These are phyloP conservation scores for Drosophila biarmipes DNA, from an alignment of 1,140 invertebrate species.

Conservation along the genomic window DNA sequence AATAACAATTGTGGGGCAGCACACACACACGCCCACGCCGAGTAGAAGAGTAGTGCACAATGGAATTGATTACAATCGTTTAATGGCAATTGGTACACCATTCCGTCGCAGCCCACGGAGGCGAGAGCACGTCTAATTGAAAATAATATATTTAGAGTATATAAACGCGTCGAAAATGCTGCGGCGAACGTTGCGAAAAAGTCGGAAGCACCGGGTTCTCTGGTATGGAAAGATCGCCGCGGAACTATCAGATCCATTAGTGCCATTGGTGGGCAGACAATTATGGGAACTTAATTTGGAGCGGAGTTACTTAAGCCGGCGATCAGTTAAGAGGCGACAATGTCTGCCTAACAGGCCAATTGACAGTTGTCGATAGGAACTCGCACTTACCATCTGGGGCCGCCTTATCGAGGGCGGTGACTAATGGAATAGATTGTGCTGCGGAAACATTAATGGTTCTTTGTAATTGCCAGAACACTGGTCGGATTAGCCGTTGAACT, in stretches of 20 bases:
- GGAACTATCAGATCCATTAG: background rate
- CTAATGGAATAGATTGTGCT: constrained; percentile 1
- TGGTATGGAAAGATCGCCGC: constrained; percentile 22
- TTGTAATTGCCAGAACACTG: constrained; percentile 5
- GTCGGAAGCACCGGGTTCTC: constrained; percentile 21
- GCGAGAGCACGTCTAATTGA: constrained; percentile 51
- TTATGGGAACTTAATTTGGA: constrained; percentile 32
- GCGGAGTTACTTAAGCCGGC: constrained; percentile 3
- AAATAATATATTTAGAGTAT: constrained; percentile 27
- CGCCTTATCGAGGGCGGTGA: constrained; percentile 12
- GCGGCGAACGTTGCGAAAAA: constrained; percentile 35
- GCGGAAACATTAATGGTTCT: constrained; percentile 11
- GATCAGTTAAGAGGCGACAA: constrained; percentile 25
- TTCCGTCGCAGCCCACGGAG: constrained; percentile 34
- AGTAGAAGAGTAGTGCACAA: constrained; percentile 39
- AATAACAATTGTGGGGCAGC: constrained; percentile 51
- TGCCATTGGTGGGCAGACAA: constrained; percentile 17
- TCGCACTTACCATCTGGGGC: background rate
- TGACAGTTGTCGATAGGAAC: constrained; percentile 4
- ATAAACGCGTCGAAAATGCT: constrained; percentile 27
- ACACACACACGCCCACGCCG: constrained; percentile 30
- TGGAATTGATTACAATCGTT: constrained; percentile 61
- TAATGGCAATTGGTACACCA: constrained; percentile 56
- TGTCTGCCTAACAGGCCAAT: constrained; percentile 19
- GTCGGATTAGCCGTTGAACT: constrained; percentile 12